A percentile compares a stretch with the other conserved stretches of the same genome.
Conservation (phyloP, 2,888 invertebrate genomes). For the Chalcosyrphus nemorum region DNA sequence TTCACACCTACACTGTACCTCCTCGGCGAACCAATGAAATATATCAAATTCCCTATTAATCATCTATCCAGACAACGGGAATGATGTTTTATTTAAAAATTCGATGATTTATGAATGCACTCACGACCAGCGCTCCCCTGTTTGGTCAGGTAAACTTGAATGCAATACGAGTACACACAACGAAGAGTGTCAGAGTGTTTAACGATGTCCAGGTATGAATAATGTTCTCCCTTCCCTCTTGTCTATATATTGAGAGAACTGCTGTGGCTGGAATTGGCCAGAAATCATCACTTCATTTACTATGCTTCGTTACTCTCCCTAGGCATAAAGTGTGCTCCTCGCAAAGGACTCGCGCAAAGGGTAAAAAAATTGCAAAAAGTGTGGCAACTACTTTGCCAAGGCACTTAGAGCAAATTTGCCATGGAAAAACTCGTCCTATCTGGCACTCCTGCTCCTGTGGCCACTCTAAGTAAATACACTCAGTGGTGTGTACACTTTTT, state of each 20-base stretch:
- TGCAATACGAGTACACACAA: constrained; percentile 16
- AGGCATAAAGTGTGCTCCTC: background rate
- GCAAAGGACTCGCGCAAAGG: background rate
- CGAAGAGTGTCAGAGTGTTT: background rate
- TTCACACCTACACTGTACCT: background rate
- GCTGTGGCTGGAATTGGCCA: background rate
- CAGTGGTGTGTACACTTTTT: background rate
- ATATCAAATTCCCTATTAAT: constrained; percentile 12
- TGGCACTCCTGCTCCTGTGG: background rate
- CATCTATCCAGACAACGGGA: background rate
- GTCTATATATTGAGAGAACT: background rate
- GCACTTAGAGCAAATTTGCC: constrained; percentile 10
- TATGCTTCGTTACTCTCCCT: constrained; percentile 2
- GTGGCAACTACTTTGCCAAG: background rate
- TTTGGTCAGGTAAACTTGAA: background rate
- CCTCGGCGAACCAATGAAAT: background rate
- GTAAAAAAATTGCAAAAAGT: background rate
- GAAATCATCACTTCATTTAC: background rate
- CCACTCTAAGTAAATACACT: constrained; percentile 24
- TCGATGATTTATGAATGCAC: constrained; percentile 17
- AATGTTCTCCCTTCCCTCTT: constrained; percentile 1
- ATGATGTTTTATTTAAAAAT: constrained; percentile 7
- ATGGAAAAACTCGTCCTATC: constrained; percentile 1
- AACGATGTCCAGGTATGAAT: constrained; percentile 11
- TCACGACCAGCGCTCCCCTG: background rate